Evolutionary conservation across 2,888 invertebrate genomes (phyloP), one percentile per base, ranked within the genome.

Genomic region (Ariolimax columbianus): DNA sequence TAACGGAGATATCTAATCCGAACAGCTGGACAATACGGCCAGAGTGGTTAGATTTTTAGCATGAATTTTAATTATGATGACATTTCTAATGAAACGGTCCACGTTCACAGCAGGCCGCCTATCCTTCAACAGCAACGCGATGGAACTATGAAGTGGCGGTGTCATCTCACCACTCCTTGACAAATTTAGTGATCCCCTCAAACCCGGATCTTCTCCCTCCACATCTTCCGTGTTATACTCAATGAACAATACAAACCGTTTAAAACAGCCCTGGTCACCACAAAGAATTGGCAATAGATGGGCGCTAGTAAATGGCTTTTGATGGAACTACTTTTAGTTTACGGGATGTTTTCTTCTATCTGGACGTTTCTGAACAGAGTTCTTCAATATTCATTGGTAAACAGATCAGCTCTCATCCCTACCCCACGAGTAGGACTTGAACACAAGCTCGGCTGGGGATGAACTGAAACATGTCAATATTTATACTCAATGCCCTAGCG

Each of bases 401-500:
- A 77, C 77, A 77, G 30, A 77, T 77, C 55, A 38, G 30, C 77
- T 77, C 77, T 77, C 38, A 17, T 11, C 59, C 43, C n/a, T 36
- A 59, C 36, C 59, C 33, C 30, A 38, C 59, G 36, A 63, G 77
- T 40, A 77, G 55, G 17, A 26, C 55, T 26, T 23, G 59, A 63
- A 38, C 59, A 63, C 40, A 55, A 55, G 23, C 30, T 33, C 59
- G n/a, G 55, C 63, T 14, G 23, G 11, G 63, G 38, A 38, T 11
- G 26, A 77, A 38, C 14, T 9, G 59, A 77, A 72, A 38, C 59
- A 63, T 63, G 63, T 77, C 55, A 77, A 77, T 77, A 77, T 77
- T 77, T 77, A 77, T 63, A 55, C 77, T 77, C 77, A 55, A 63
- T 77, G 38, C 59, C 77, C 77, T 63, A 55, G 55, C 77, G 36